These are phyloP conservation scores for Spodoptera exigua DNA, from an alignment of 2,888 invertebrate species.

Conservation along the genomic window DNA sequence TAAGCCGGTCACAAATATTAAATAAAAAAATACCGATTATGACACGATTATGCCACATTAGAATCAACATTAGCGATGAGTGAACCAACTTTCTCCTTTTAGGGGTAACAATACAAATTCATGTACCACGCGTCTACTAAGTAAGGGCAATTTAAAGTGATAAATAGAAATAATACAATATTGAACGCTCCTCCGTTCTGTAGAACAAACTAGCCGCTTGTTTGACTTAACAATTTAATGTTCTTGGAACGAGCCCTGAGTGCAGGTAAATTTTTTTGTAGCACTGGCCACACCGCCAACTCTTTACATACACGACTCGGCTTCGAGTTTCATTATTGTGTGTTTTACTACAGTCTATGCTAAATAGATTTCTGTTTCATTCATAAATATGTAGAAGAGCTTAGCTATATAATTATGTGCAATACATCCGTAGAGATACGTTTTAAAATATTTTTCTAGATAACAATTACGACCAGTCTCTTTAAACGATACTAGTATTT, in stretches of 20 bases:
- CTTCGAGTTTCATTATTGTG: conserved; percentile 46
- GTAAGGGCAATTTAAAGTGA: conserved; percentile 69
- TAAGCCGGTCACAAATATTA: neutral
- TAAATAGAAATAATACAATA: conserved; percentile 66
- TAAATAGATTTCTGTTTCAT: conserved; percentile 39
- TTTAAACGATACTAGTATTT: too few species aligned
- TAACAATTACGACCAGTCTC: too few species aligned
- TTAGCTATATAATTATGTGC: too few species aligned
- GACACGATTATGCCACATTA: conserved; percentile 29
- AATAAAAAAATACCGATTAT: conserved; percentile 23
- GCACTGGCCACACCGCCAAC: conserved; percentile 56
- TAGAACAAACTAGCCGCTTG: conserved; percentile 75
- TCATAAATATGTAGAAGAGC: conserved; percentile 24
- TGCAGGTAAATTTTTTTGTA: conserved; percentile 82
- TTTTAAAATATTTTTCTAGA: too few species aligned
- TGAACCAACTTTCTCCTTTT: conserved; percentile 46
- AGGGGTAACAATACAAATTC: conserved; percentile 46
- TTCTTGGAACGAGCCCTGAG: conserved; percentile 79
- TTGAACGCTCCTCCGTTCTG: conserved; percentile 51
- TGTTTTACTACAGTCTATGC: conserved; percentile 30
- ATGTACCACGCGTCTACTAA: conserved; percentile 57
- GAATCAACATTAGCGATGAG: conserved; percentile 22
- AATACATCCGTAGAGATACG: too few species aligned
- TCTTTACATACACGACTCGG: conserved; percentile 59
- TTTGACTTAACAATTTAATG: conserved; percentile 83